Evolutionary conservation across 1,140 invertebrate genomes (phyloP).

Genomic region (Gryon sp.): DNA sequence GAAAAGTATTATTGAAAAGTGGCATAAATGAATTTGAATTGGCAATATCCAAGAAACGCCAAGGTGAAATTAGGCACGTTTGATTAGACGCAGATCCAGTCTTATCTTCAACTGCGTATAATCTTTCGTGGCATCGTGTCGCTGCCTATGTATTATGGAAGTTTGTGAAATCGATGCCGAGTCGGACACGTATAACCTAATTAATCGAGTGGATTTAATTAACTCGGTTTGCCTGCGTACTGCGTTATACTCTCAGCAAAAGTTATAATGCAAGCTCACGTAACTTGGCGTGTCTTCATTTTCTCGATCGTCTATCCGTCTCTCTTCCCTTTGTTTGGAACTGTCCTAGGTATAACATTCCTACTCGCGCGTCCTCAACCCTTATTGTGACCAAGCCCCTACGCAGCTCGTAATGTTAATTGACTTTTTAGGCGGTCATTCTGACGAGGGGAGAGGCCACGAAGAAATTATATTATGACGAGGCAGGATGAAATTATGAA

Average conservation of each 20-base stretch:
- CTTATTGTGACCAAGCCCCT: slow-evolving; percentile 62
- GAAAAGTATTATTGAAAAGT: no score
- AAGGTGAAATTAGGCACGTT: slow-evolving; percentile 20
- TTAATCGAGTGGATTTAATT: slow-evolving; percentile 76
- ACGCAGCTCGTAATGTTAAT: slow-evolving; percentile 69
- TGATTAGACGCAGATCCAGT: slow-evolving; percentile 31
- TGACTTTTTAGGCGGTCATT: slow-evolving; percentile 68
- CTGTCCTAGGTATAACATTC: slow-evolving; percentile 50
- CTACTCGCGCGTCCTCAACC: slow-evolving; percentile 54
- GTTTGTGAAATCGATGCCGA: slow-evolving; percentile 65
- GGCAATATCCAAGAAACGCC: no score
- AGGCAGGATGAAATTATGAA: slow-evolving; percentile 52
- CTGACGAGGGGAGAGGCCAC: slow-evolving; percentile 38
- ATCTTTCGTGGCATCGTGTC: slow-evolving; percentile 55
- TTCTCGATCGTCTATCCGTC: slow-evolving; percentile 39
- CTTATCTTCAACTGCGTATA: slow-evolving; percentile 42
- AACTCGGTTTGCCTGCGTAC: slow-evolving; percentile 54
- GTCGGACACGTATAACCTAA: slow-evolving; percentile 72
- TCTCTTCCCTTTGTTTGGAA: neutral
- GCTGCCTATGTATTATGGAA: slow-evolving; percentile 48
- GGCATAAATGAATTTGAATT: no score
- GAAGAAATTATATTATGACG: slow-evolving; percentile 54
- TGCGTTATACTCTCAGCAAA: slow-evolving; percentile 47
- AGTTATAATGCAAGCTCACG: slow-evolving; percentile 74
- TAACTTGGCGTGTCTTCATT: slow-evolving; percentile 71